Base-by-base conservation (phyloP, 2,888 invertebrate species). In the Drosophila tripunctata region DNA sequence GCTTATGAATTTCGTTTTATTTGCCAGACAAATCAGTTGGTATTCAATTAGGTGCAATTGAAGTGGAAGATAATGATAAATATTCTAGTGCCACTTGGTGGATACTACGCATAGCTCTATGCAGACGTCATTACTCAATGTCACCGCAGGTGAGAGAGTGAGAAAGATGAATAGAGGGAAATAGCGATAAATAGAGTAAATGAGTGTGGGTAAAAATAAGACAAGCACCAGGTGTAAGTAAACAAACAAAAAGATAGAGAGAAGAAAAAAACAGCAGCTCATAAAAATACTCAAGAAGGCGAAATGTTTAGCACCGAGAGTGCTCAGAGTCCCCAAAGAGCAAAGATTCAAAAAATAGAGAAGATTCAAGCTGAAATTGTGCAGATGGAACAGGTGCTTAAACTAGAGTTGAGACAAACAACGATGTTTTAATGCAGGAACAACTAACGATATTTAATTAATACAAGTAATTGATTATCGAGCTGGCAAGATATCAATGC, bases 231-330 rank as follows among this genome's bases (percentile, higher is more conserved):
- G 79, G 72, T 80, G 84, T 63, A 76, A 65, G 67, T 73, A 78
- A 76, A 67, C 45, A 36, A 66, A 68, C 1, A 5, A 73, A 77
- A 64, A 75, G n/a, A n/a, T n/a, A n/a, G n/a, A n/a, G n/a, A n/a
- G n/a, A n/a, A n/a, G n/a, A n/a, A n/a, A n/a, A n/a, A n/a, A n/a
- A n/a, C n/a, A n/a, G n/a, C 75, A 73, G 79, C 84, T 81, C 82
- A 84, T 84, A 80, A 78, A 80, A 81, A 35, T 22, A 75, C 76
- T 74, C 66, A 82, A 78, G 67, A 63, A 64, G 75, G 85, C 78
- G 75, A 75, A 85, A 78, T 75, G 60, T 75, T 85, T 71, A 75
- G 72, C 76, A 75, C 72, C 68, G 82, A 85, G 86, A 60, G 83
- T 67, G 67, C 58, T 38, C 67, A 22, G 15, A 17, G 30, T 19